Conservation (phyloP, 2,797 vertebrate genomes). For the Sebastes elongatus region DNA sequence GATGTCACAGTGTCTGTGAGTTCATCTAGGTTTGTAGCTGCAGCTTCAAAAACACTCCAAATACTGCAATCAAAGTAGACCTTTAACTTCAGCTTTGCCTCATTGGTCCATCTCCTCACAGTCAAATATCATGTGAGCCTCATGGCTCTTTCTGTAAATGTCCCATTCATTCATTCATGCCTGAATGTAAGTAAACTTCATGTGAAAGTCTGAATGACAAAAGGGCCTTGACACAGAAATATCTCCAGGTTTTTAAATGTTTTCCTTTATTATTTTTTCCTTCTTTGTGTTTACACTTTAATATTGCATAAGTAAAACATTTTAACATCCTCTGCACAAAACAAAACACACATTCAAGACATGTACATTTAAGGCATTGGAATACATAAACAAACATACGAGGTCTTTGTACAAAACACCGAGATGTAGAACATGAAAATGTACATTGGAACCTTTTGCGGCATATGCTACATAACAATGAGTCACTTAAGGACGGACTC, state of each 20-base stretch:
- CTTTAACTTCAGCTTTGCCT: too few species aligned
- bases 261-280: conserved; percentile 29
- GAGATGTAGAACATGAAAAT: conserved; percentile 11
- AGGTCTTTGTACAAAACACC: conserved; percentile 21
- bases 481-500: not conserved
- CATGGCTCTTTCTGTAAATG: not conserved
- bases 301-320: conserved; percentile 41
- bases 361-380: conserved; percentile 54
- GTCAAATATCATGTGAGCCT: not conserved
- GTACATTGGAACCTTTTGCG: conserved; percentile 1
- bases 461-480: conserved; percentile 34
- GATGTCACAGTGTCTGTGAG: not conserved
- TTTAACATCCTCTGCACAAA: conserved; percentile 11
- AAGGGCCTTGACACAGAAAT: not conserved
- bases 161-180: not conserved
- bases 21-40: not conserved
- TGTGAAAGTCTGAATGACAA: too few species aligned
- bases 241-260: not conserved
- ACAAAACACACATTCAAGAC: conserved; percentile 57
- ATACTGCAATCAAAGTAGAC: not conserved
- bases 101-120: not conserved
- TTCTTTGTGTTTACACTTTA: not conserved
- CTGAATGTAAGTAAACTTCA: not conserved
- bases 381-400: conserved; percentile 31
- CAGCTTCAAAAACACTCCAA: not conserved